Evolutionary conservation across 2,113 vertebrate genomes (phyloP).

Genomic region (Apodemus speciosus): DNA sequence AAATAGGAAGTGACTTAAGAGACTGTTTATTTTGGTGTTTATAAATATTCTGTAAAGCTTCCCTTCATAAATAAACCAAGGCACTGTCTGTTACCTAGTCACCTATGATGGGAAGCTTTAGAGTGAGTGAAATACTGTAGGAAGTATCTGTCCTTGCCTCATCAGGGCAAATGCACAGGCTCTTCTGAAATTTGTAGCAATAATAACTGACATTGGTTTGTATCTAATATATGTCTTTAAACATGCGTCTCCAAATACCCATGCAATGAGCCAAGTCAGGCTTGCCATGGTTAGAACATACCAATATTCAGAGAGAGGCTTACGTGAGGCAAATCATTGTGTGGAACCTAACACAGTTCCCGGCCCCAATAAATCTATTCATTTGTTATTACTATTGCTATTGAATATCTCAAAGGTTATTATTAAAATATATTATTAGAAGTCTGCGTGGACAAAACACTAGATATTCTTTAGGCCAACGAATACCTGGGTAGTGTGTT

Average conservation of each 20-base stretch:
- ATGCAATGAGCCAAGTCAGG: background rate
- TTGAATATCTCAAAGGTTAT: slow-evolving; percentile 12
- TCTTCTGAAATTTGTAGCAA: background rate
- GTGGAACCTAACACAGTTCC: background rate
- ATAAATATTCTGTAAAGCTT: background rate
- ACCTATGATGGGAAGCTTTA: background rate
- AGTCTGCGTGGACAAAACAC: background rate
- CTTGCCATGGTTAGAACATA: background rate
- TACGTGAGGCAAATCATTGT: background rate
- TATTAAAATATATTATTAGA: background rate
- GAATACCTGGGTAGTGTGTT: background rate
- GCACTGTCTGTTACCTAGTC: background rate
- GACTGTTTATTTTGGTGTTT: background rate
- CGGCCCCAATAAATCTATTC: background rate
- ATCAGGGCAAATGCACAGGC: background rate
- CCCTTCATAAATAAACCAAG: background rate
- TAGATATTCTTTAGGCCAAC: background rate
- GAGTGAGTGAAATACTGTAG: background rate
- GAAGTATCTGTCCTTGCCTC: background rate
- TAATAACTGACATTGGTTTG: background rate
- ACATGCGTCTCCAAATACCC: background rate
- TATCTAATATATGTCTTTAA: background rate
- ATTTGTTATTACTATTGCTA: background rate
- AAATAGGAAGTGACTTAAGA: background rate
- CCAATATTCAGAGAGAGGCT: background rate